These are phyloP conservation scores for Limenitis camilla DNA, from an alignment of 2,888 invertebrate genomes.

Conservation along the genomic window DNA sequence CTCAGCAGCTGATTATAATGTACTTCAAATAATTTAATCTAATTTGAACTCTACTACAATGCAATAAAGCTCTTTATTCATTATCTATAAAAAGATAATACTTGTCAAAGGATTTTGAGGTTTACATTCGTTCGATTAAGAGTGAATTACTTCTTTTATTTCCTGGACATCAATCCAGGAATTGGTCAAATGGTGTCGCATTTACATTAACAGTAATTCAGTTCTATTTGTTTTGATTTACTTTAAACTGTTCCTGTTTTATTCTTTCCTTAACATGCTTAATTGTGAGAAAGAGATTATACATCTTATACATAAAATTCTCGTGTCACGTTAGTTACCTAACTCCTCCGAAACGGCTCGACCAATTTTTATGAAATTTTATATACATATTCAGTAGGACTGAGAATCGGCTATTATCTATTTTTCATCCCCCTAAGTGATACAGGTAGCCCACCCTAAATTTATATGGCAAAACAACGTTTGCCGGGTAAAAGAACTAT, in stretches of 20 bases:
- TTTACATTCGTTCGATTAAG: slow-evolving; percentile 3
- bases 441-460: too few species aligned
- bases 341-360: too few species aligned
- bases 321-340: too few species aligned
- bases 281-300: background rate
- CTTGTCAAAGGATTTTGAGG: slow-evolving; percentile 10
- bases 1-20: slow-evolving; percentile 48
- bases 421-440: too few species aligned
- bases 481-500: too few species aligned
- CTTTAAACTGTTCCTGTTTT: background rate
- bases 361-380: too few species aligned
- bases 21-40: slow-evolving; percentile 22
- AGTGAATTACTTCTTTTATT: background rate
- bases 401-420: too few species aligned
- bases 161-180: background rate
- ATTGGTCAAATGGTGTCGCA: slow-evolving; percentile 7
- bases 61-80: slow-evolving; percentile 14
- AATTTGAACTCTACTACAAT: slow-evolving; percentile 26
- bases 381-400: too few species aligned
- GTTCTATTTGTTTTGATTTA: slow-evolving; percentile 4
- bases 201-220: slow-evolving; percentile 10
- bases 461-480: too few species aligned
- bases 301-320: too few species aligned
- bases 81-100: background rate
- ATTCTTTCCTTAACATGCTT: background rate